Percentiles rank a stretch among this genome's conserved stretches.
phyloP scores from a whole-genome alignment of 64 coral and sea anemone species.

The Stylophora pistillata region DNA sequence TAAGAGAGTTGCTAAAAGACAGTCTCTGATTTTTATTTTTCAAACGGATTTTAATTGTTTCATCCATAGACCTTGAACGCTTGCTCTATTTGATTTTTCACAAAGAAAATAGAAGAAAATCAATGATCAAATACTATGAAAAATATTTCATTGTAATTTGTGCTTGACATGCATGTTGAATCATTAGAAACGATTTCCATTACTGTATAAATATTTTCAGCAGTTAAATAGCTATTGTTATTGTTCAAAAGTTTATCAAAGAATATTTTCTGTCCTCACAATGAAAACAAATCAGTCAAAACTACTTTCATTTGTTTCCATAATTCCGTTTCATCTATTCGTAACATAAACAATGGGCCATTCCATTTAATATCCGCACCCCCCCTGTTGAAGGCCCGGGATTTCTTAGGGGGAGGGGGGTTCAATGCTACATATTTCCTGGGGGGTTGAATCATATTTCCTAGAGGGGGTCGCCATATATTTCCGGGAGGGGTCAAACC shows the following conservation, averaged over 20 bases:
- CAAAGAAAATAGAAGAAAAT: slow-evolving; percentile 1
- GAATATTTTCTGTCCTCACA: background rate
- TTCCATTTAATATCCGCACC: too few relatives aligned
- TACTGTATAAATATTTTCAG: too few relatives aligned
- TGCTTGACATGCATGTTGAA: slow-evolving; percentile 23
- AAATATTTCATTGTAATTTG: slow-evolving; percentile 46
- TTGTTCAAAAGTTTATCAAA: slow-evolving; percentile 16
- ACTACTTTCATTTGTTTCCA: too few relatives aligned
- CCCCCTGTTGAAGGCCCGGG: too few relatives aligned
- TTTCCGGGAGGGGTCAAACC: too few relatives aligned
- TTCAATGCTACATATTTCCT: too few relatives aligned
- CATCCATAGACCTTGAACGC: slow-evolving; percentile 39
- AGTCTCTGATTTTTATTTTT: slow-evolving; percentile 20
- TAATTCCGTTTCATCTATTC: background rate
- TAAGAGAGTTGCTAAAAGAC: slow-evolving; percentile 49
- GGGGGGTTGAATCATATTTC: too few relatives aligned
- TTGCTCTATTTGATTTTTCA: slow-evolving; percentile 5
- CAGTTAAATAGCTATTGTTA: slow-evolving; percentile 23
- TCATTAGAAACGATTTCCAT: slow-evolving; percentile 16
- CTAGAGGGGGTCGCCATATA: too few relatives aligned
- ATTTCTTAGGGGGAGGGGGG: too few relatives aligned
- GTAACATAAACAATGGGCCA: slow-evolving; percentile 24
- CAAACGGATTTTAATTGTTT: slow-evolving; percentile 35
- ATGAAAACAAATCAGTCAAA: slow-evolving; percentile 21
- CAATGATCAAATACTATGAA: slow-evolving; percentile 10